These are phyloP conservation scores for Crenichthys baileyi DNA, from an alignment of 2,797 vertebrate species.

Conservation along the genomic window DNA sequence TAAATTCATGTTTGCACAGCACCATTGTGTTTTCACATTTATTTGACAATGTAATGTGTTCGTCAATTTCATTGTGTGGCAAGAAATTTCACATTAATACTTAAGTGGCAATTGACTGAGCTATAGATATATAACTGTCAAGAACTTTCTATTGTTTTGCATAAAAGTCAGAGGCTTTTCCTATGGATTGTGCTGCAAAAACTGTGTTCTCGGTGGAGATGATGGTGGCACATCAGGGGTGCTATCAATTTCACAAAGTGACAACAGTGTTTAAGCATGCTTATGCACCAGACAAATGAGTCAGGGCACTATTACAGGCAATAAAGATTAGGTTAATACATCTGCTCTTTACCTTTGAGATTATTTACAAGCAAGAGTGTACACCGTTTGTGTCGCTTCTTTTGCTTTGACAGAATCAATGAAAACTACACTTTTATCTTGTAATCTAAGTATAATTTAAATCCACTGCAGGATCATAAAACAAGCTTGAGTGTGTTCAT, in stretches of 20 bases:
- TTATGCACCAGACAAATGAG: slow-evolving; percentile 56
- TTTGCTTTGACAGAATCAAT: background rate
- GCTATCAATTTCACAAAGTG: slow-evolving; percentile 49
- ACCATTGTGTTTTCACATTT: slow-evolving; percentile 40
- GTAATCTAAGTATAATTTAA: slow-evolving; percentile 16
- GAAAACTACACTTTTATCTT: background rate
- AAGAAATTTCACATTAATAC: slow-evolving; percentile 54
- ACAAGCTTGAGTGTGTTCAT: slow-evolving; percentile 6
- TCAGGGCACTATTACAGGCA: slow-evolving; percentile 32
- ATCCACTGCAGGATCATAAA: slow-evolving; percentile 18
- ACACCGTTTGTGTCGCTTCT: slow-evolving; percentile 15
- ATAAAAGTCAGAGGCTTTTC: slow-evolving; percentile 63
- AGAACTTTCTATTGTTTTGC: slow-evolving; percentile 66
- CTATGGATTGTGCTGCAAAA: slow-evolving; percentile 59
- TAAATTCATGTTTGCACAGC: slow-evolving; percentile 45
- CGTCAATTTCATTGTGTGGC: slow-evolving; percentile 52
- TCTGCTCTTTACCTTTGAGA: slow-evolving; percentile 36
- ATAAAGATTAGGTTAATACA: slow-evolving; percentile 41
- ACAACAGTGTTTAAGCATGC: slow-evolving; percentile 63
- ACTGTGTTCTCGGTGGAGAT: slow-evolving; percentile 60
- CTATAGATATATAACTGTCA: slow-evolving; percentile 44
- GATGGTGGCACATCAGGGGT: slow-evolving; percentile 62
- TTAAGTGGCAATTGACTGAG: slow-evolving; percentile 69
- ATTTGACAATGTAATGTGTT: slow-evolving; percentile 62
- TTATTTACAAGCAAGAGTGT: slow-evolving; percentile 8